Evolutionary conservation across 2,888 invertebrate species (phyloP).

Genomic region (Stenoptilia bipunctidactyla): DNA sequence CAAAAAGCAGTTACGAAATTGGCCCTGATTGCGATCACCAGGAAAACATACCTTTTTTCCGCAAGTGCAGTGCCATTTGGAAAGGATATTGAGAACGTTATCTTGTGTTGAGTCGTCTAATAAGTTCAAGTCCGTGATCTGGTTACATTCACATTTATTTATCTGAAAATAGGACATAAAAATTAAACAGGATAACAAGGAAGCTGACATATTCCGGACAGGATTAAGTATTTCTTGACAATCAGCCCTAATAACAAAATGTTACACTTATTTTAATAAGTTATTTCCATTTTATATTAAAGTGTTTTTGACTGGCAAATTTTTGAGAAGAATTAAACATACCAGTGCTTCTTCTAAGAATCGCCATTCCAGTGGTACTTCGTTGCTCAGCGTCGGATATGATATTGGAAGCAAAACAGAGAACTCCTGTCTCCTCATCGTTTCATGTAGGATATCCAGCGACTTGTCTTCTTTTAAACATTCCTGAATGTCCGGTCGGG

Average conservation of each 20-base stretch:
- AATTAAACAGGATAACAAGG: too few relatives aligned
- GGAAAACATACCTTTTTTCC: conserved; percentile 52
- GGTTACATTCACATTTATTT: conserved; percentile 58
- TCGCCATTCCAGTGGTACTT: conserved; percentile 39
- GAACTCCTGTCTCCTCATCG: conserved; percentile 36
- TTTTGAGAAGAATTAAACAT: too few relatives aligned
- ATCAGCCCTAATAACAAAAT: too few relatives aligned
- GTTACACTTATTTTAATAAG: too few relatives aligned
- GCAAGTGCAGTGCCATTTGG: conserved; percentile 58
- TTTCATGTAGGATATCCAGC: conserved; percentile 32
- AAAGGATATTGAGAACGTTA: conserved; percentile 46
- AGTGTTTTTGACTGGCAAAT: too few relatives aligned
- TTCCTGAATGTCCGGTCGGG: conserved; percentile 25
- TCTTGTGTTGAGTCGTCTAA: conserved; percentile 53
- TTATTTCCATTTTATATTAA: too few relatives aligned
- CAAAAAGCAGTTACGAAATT: conserved; percentile 1
- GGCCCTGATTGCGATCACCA: too few relatives aligned
- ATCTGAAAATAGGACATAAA: conserved; percentile 44
- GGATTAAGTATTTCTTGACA: too few relatives aligned
- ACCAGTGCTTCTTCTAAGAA: conserved; percentile 56
- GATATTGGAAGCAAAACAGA: conserved; percentile 46
- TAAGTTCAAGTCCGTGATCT: conserved; percentile 42
- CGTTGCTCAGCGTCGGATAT: conserved; percentile 38
- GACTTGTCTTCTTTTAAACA: conserved; percentile 33
- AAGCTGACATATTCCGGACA: too few relatives aligned